phyloP scores from a whole-genome alignment of 2,888 invertebrate genomes.

The Apamea crenata region DNA sequence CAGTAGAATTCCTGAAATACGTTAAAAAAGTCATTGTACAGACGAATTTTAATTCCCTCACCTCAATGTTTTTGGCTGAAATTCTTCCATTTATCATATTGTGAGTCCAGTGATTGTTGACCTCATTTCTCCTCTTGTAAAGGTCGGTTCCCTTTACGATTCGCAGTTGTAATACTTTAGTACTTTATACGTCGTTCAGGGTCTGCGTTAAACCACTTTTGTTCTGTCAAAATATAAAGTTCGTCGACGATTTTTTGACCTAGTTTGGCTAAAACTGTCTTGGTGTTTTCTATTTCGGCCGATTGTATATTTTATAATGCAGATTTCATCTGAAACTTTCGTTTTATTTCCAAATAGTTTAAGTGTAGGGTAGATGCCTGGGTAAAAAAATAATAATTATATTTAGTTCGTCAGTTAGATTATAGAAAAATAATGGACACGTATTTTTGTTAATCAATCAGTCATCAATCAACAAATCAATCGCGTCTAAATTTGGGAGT shows the following conservation, averaged over 20 bases:
- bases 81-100: constrained; percentile 56
- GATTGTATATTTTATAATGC: constrained; percentile 6
- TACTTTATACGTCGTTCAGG: constrained; percentile 43
- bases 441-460: too few relatives aligned
- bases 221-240: constrained; percentile 42
- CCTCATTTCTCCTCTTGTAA: constrained; percentile 46
- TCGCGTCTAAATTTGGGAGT: too few relatives aligned
- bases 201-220: constrained; percentile 44
- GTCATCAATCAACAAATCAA: too few relatives aligned
- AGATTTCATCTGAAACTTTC: not conserved
- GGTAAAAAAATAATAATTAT: too few relatives aligned
- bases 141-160: constrained; percentile 47
- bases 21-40: constrained; percentile 27
- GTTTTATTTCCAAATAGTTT: not conserved
- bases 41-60: constrained; percentile 40
- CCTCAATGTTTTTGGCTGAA: constrained; percentile 37
- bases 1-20: constrained; percentile 14
- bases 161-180: constrained; percentile 47
- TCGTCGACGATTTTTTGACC: constrained; percentile 34
- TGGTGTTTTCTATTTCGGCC: constrained; percentile 23
- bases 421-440: too few relatives aligned
- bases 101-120: constrained; percentile 53
- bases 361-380: too few relatives aligned
- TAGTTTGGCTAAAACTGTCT: constrained; percentile 36
- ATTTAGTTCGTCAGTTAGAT: too few relatives aligned